phyloP scores from a whole-genome alignment of 2,888 invertebrate species.

The Tineola bisselliella region DNA sequence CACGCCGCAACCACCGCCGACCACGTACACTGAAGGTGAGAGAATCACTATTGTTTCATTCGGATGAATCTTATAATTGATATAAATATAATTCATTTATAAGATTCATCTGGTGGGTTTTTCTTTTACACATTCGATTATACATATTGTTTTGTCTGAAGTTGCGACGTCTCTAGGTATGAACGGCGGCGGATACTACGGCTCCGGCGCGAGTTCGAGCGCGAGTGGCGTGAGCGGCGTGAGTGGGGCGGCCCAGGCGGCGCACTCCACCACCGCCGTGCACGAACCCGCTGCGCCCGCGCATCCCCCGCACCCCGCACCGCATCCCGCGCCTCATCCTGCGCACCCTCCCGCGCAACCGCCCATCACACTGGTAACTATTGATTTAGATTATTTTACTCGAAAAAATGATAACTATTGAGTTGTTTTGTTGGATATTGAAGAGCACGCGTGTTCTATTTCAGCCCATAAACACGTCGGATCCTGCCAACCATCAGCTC shows the following conservation, averaged over 20 bases:
- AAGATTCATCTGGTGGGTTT: too few relatives aligned
- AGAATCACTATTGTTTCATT: too few relatives aligned
- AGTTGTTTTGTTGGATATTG: conserved; percentile 16
- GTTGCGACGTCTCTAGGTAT: conserved; percentile 25
- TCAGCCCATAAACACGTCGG: conserved; percentile 84
- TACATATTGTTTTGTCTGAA: too few relatives aligned
- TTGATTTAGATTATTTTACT: too few relatives aligned
- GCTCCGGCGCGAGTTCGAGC: conserved; percentile 76
- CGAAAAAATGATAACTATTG: too few relatives aligned
- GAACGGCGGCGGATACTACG: conserved; percentile 20
- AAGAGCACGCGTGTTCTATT: conserved; percentile 19
- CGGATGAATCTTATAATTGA: too few relatives aligned
- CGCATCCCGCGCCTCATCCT: conserved; percentile 34
- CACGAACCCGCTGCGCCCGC: conserved; percentile 48
- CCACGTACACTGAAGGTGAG: conserved; percentile 34
- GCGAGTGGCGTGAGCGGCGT: conserved; percentile 59
- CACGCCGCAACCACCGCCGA: conserved; percentile 40
- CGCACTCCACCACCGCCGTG: conserved; percentile 82
- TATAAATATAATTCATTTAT: too few relatives aligned
- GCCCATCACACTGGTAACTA: conserved; percentile 17
- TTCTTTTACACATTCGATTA: too few relatives aligned
- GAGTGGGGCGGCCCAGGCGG: conserved; percentile 82
- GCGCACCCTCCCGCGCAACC: background rate
- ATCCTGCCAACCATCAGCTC: conserved; percentile 84
- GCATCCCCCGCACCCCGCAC: conserved; percentile 38